Percentiles rank a stretch among this genome's conserved stretches.
These are phyloP conservation scores for Ceratina calcarata DNA, from an alignment of 1,140 invertebrate genomes.

Conservation along the genomic window DNA sequence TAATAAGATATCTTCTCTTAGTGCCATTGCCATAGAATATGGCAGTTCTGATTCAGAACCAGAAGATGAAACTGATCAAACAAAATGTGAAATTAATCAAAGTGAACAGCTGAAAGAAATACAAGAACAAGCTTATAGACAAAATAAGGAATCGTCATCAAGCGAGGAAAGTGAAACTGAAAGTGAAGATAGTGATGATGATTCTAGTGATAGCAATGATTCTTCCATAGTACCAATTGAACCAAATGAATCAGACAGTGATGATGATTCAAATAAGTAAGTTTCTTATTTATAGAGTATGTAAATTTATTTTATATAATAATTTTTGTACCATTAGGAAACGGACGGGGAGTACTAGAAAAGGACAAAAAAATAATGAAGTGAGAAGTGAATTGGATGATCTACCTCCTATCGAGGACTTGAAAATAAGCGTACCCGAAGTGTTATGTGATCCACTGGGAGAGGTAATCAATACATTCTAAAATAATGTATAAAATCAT, in stretches of 20 bases:
- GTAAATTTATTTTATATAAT: not conserved
- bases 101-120: not conserved
- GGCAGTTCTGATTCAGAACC: constrained; percentile 45
- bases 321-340: constrained; percentile 52
- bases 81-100: constrained; percentile 1
- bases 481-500: not conserved
- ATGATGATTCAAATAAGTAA: constrained; percentile 20
- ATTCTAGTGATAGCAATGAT: constrained; percentile 17
- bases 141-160: constrained; percentile 6
- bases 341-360: constrained; percentile 70
- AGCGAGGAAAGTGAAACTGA: constrained; percentile 39
- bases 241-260: constrained; percentile 30
- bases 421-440: constrained; percentile 89
- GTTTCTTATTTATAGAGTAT: not conserved
- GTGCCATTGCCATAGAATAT: constrained; percentile 48
- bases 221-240: not conserved
- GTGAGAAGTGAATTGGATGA: constrained; percentile 82
- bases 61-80: constrained; percentile 14
- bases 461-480: constrained; percentile 79
- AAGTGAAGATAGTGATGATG: constrained; percentile 45
- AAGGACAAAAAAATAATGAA: constrained; percentile 1
- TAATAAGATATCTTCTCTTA: constrained; percentile 34
- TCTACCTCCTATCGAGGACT: constrained; percentile 91
- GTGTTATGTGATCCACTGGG: constrained; percentile 88
- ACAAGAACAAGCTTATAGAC: constrained; percentile 38